Evolutionary conservation across 2,888 invertebrate species (phyloP), one percentile per base, ranked within the genome.

Genomic region (Timema podura): DNA sequence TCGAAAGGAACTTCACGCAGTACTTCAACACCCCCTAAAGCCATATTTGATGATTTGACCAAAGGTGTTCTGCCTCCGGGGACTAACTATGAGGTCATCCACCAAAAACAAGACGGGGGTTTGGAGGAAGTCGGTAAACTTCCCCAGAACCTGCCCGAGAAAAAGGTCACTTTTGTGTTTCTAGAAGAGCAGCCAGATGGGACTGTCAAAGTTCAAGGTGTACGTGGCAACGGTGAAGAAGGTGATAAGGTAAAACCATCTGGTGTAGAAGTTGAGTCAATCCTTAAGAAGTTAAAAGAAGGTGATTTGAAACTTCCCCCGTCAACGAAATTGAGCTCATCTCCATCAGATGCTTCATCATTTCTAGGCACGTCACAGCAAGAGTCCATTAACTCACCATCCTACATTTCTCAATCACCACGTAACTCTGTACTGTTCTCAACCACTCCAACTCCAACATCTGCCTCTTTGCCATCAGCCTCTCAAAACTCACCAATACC

Each of bases 101-200:
- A 90, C 77, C 92, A 92, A 68, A 85, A 88, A 16, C 88, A 87
- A 64, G 88, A 88, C 73, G 92, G 92, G 2, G 88, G 88, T 75
- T 81, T 91, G 0, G 91, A 92, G 76, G 88, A 89, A 77, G 85
- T 91, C 0, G 84, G 85, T 0, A 88, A 88, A 69, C 59, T 61
- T 30, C 85, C 85, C 47, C 84, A 85, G 65, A 86, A 81, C 75
- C 78, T 89, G 46, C 87, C 89, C 0, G 87, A 89, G 74, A 93
- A 93, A 81, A 92, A 93, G 78, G 92, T 93, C 0, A 93, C 93
- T 0, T 93, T 93, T 76, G 93, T 94, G 0, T 89, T 93, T 64
- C 82, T 94, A 11, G 93, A 93, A 80, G 93, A 94, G 78, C 93
- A 93, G 79, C 87, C 90, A 6, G 93, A 93, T 76, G 93, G 93